phyloP scores from a whole-genome alignment of 2,888 invertebrate genomes.

The Pyrgus malvae region DNA sequence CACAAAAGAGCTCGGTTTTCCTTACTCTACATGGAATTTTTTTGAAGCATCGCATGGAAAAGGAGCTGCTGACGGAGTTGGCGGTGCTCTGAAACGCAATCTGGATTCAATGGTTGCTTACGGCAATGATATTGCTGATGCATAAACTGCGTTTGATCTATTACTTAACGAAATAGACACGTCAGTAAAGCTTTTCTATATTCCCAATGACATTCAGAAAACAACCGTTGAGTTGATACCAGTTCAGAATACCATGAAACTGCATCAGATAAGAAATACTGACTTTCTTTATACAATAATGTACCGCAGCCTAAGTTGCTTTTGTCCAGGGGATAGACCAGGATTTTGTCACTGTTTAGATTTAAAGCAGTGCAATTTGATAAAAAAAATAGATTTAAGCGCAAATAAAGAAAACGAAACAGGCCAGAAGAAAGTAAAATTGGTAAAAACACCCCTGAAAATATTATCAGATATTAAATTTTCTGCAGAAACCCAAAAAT shows the following conservation, averaged over 20 bases:
- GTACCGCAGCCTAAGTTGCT: background rate
- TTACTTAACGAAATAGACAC: background rate
- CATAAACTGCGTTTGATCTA: slow-evolving; percentile 1
- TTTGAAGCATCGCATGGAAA: slow-evolving; percentile 27
- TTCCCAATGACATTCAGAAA: background rate
- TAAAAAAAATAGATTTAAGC: background rate
- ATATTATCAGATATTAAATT: background rate
- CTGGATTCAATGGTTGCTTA: slow-evolving; percentile 16
- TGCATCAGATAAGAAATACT: slow-evolving; percentile 7
- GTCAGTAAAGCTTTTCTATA: slow-evolving; percentile 2
- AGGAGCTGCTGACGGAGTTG: slow-evolving; percentile 29
- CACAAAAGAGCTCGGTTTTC: background rate
- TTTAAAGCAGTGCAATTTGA: background rate
- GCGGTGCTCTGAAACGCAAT: slow-evolving; percentile 23
- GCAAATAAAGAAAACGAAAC: background rate
- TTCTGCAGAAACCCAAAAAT: background rate
- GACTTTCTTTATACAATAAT: background rate
- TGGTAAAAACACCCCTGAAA: background rate
- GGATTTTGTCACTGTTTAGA: background rate
- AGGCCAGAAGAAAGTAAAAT: background rate
- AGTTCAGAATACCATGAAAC: background rate
- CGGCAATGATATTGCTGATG: slow-evolving; percentile 16
- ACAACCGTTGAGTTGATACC: background rate
- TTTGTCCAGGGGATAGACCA: background rate
- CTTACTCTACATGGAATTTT: slow-evolving; percentile 23